Evolutionary conservation across 2,113 vertebrate genomes (phyloP), one percentile per base, ranked within the genome.

Genomic region (Oxyura jamaicensis): DNA sequence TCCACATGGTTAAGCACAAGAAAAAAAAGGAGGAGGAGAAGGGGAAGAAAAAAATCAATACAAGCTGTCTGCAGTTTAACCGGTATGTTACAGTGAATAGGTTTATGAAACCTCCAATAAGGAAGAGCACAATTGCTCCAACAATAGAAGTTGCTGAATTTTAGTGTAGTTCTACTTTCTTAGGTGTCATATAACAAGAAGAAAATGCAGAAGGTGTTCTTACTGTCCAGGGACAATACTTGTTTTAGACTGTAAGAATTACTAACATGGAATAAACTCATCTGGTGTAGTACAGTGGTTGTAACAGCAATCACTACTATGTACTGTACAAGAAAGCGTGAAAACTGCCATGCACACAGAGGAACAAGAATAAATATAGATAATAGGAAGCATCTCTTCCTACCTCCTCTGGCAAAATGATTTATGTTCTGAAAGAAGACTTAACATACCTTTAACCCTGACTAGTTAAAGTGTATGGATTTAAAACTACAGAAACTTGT

Each of bases 61-160:
- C 48, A 35, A 83, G 84, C 86, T 96, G 94, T 96, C 94, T 97
- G 93, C 95, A 83, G 72, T 95, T 95, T 95, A 97, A 94, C 72
- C 91, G 94, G 93, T 96, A 92, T 82, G 96, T 96, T 97, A 92
- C 88, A 91, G 93, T 90, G 91, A 93, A 95, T 90, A 90, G 78
- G 93, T 95, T 94, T 96, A 97, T 96, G 95, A 96, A 95, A 94
- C 83, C 68, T 93, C 68, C 65, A 86, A 90, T 80, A 95, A 90
- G 91, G 89, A 91, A 81, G 68, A 92, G 44, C 68, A 80, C 91
- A 92, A 96, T 67, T 96, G 91, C 91, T 95, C 97, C 92, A 86
- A 86, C 72, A 92, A 86, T 71, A 96, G 75, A 97, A 94, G 92
- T 78, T 94, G 92, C 96, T 91, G 58, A 85, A 93, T 97, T 96